A percentile compares a stretch with the other conserved stretches of the same genome.
Evolutionary conservation across 37 sponge, comb jelly and placozoan genomes (phyloP).

Genomic region (Cliona cf. orientalis): DNA sequence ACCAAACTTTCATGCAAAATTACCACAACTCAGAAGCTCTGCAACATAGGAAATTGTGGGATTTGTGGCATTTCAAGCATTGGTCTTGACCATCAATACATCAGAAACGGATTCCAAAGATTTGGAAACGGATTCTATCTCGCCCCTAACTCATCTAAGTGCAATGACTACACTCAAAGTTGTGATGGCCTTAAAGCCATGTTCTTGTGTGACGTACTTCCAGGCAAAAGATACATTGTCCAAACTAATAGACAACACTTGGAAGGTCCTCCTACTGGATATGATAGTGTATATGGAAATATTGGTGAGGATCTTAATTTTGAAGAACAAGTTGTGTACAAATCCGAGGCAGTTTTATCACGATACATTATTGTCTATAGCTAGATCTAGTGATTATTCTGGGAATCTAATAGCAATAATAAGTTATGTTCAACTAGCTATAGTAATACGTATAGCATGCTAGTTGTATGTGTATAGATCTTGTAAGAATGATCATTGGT

Average conservation of each 20-base stretch:
- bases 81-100: conserved; percentile 34
- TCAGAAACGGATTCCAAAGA: conserved; percentile 34
- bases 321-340: conserved; percentile 62
- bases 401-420: too few species aligned
- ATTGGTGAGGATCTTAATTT: conserved; percentile 39
- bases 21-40: conserved; percentile 4
- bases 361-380: conserved; percentile 15
- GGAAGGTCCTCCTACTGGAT: conserved; percentile 49
- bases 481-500: too few species aligned
- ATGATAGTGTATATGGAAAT: conserved; percentile 58
- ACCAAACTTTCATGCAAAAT: conserved; percentile 66
- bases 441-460: too few species aligned
- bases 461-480: too few species aligned
- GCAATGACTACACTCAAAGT: conserved; percentile 67
- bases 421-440: too few species aligned
- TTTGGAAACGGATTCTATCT: conserved; percentile 73
- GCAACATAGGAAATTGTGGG: conserved; percentile 42
- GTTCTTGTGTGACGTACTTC: conserved; percentile 59
- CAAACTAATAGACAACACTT: conserved; percentile 12
- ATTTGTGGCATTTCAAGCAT: conserved; percentile 57
- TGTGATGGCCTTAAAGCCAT: conserved; percentile 36
- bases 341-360: conserved; percentile 39
- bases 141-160: conserved; percentile 68
- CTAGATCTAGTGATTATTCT: too few species aligned
- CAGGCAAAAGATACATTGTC: conserved; percentile 41